phyloP scores from a whole-genome alignment of 92 coral and sea anemone species.

The Zoanthus sociatus region DNA sequence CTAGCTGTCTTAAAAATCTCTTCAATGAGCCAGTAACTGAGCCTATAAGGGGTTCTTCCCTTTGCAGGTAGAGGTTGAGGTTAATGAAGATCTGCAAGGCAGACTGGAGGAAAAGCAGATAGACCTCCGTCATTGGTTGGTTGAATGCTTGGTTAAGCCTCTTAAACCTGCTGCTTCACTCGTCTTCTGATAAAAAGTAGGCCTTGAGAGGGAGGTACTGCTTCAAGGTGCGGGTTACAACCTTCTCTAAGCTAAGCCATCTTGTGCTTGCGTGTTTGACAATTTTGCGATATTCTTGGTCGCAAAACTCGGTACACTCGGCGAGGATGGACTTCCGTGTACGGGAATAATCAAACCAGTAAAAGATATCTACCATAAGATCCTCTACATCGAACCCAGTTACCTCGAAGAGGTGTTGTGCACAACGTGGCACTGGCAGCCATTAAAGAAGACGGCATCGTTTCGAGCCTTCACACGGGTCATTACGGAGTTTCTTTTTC shows the following conservation, averaged over 20 bases:
- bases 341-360: conserved; percentile 39
- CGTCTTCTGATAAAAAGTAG: not conserved
- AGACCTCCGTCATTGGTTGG: too few relatives aligned
- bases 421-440: conserved; percentile 29
- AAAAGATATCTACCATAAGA: conserved; percentile 40
- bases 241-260: conserved; percentile 71
- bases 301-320: conserved; percentile 67
- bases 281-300: conserved; percentile 69
- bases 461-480: conserved; percentile 57
- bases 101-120: too few relatives aligned
- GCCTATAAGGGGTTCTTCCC: conserved; percentile 76
- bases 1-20: conserved; percentile 62
- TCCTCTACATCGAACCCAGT: conserved; percentile 24
- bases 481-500: conserved; percentile 63
- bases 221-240: not conserved
- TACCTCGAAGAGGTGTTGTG: conserved; percentile 64
- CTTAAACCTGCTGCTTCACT: not conserved
- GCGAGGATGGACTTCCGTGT: conserved; percentile 65
- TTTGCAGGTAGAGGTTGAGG: conserved; percentile 67
- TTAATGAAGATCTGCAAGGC: too few relatives aligned
- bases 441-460: conserved; percentile 62
- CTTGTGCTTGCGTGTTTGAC: conserved; percentile 67
- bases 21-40: conserved; percentile 52
- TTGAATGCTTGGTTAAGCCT: not conserved
- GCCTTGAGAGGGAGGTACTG: not conserved